phyloP scores from a whole-genome alignment of 92 coral and sea anemone genomes.

The Parazoanthus darwini region DNA sequence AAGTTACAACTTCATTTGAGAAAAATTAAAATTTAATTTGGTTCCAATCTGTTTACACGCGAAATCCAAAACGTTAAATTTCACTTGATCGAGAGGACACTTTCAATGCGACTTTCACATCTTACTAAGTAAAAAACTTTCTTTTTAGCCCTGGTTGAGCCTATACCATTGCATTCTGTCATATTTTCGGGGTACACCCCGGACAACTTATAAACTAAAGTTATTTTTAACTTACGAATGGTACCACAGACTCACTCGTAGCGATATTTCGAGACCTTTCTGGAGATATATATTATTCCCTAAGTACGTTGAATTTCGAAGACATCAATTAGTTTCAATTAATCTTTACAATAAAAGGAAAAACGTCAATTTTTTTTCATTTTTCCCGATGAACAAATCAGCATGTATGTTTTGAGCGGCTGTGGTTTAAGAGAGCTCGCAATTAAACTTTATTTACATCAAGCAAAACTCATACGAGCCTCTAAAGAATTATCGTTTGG shows the following conservation, averaged over 20 bases:
- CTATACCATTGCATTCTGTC: neutral
- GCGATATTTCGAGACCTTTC: constrained; percentile 59
- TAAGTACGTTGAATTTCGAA: constrained; percentile 90
- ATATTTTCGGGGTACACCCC: neutral
- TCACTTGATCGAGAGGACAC: constrained; percentile 44
- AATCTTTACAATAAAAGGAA: constrained; percentile 88
- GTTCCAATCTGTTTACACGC: constrained; percentile 64
- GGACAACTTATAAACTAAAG: too few species aligned
- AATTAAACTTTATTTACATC: constrained; percentile 78
- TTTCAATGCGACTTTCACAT: constrained; percentile 44
- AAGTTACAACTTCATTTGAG: constrained; percentile 35
- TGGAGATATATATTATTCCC: constrained; percentile 57
- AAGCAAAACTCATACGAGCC: constrained; percentile 56
- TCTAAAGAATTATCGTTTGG: constrained; percentile 62
- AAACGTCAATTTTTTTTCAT: constrained; percentile 78
- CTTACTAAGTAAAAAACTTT: neutral
- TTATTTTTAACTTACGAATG: neutral
- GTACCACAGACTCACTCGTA: neutral
- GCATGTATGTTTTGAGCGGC: constrained; percentile 59
- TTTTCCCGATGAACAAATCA: constrained; percentile 74
- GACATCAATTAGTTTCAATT: constrained; percentile 93
- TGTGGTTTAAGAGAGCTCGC: constrained; percentile 74
- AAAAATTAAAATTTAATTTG: constrained; percentile 73
- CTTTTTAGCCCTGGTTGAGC: neutral
- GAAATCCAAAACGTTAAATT: constrained; percentile 71